phyloP scores from a whole-genome alignment of 2,113 vertebrate genomes.

The Podocnemis expansa region DNA sequence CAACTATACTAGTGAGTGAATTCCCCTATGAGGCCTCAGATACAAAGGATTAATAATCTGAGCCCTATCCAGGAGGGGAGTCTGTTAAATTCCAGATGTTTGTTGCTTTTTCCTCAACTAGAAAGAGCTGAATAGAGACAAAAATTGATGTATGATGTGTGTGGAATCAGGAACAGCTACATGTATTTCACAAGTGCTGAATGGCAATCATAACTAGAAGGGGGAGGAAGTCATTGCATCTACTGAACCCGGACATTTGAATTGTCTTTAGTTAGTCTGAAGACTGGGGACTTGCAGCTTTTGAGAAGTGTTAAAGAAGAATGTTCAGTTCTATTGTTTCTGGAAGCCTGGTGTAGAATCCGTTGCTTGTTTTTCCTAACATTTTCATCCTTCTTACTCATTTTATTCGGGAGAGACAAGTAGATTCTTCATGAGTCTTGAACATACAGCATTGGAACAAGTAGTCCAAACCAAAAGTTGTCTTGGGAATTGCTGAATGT shows the following conservation, averaged over 20 bases:
- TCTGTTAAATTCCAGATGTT: background rate
- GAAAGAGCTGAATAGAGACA: background rate
- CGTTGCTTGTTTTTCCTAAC: background rate
- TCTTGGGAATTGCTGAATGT: background rate
- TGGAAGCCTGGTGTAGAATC: background rate
- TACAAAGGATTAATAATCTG: background rate
- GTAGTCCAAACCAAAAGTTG: background rate
- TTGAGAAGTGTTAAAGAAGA: background rate
- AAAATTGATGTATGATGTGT: accelerated
- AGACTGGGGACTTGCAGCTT: background rate
- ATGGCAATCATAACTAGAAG: background rate
- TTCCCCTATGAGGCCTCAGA: background rate
- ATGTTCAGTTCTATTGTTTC: accelerated
- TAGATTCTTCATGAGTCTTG: background rate
- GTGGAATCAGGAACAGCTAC: background rate
- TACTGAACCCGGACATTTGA: background rate
- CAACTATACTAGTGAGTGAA: background rate
- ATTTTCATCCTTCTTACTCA: background rate
- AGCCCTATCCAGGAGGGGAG: background rate
- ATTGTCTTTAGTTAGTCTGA: background rate
- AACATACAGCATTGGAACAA: background rate
- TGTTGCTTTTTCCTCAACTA: background rate
- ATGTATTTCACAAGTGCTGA: accelerated
- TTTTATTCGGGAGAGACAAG: background rate
- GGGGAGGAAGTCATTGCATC: background rate